phyloP scores from a whole-genome alignment of 2,797 vertebrate genomes.

The Anas bernieri region DNA sequence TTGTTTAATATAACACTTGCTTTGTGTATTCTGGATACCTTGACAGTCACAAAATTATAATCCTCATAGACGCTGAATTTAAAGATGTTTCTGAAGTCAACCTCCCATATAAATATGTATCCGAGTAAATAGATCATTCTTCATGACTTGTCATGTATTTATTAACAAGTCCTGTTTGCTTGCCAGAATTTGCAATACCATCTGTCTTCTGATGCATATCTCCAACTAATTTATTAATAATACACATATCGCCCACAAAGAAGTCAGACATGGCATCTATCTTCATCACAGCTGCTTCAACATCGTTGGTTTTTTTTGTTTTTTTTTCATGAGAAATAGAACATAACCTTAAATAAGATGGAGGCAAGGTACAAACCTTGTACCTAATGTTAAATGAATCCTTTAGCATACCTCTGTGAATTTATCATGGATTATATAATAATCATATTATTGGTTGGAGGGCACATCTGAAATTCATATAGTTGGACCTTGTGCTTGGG shows the following conservation, averaged over 20 bases:
- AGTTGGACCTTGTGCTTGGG: fast-evolving
- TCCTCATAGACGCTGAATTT: neutral
- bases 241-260: neutral
- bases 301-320: neutral
- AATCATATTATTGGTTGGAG: neutral
- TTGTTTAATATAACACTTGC: neutral
- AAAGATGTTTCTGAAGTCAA: neutral
- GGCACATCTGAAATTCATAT: neutral
- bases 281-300: neutral
- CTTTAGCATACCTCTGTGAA: neutral
- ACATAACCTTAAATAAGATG: neutral
- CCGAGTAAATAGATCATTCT: neutral
- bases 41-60: neutral
- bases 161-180: neutral
- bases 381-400: neutral
- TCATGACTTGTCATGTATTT: neutral
- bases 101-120: neutral
- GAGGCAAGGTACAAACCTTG: neutral
- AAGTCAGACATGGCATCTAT: neutral
- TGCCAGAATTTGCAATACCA: neutral
- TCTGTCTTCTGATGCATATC: neutral
- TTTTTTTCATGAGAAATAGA: neutral
- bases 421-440: neutral
- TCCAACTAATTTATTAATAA: neutral
- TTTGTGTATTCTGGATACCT: neutral